phyloP scores from a whole-genome alignment of 2,888 invertebrate species.

The Acanthosepion pharaonis region DNA sequence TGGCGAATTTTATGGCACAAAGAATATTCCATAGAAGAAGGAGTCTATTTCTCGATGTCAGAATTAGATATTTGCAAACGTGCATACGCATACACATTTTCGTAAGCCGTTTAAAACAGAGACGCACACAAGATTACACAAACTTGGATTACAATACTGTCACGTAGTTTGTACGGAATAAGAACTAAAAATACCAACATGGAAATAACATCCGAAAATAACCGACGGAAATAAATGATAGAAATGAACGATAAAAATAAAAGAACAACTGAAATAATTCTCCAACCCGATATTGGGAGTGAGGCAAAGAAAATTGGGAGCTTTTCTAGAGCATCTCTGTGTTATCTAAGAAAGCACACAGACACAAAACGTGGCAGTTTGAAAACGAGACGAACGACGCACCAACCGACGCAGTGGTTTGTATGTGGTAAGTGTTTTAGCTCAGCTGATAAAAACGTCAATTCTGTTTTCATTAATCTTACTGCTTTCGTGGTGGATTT shows the following conservation, averaged over 20 bases:
- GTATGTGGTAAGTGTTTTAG: neutral
- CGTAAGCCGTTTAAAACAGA: neutral
- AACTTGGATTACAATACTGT: neutral
- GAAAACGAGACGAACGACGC: neutral
- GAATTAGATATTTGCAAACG: conserved; percentile 7
- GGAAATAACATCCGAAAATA: neutral
- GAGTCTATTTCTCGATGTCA: neutral
- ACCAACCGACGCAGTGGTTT: neutral
- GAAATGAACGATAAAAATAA: conserved; percentile 9
- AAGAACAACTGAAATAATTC: neutral
- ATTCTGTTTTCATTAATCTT: neutral
- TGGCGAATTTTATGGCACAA: conserved; percentile 6
- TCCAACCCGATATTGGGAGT: neutral
- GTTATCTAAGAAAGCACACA: neutral
- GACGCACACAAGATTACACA: neutral
- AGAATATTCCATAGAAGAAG: neutral
- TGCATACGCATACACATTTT: neutral
- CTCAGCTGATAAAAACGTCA: neutral
- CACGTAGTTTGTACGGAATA: neutral
- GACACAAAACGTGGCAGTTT: neutral
- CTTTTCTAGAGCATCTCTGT: neutral
- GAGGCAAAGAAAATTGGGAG: conserved; percentile 16
- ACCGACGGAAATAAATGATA: conserved; percentile 1
- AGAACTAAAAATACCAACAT: neutral
- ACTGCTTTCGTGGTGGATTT: too few species aligned